These are phyloP conservation scores for Drosophila monieri DNA, from an alignment of 2,888 invertebrate genomes.

Conservation along the genomic window DNA sequence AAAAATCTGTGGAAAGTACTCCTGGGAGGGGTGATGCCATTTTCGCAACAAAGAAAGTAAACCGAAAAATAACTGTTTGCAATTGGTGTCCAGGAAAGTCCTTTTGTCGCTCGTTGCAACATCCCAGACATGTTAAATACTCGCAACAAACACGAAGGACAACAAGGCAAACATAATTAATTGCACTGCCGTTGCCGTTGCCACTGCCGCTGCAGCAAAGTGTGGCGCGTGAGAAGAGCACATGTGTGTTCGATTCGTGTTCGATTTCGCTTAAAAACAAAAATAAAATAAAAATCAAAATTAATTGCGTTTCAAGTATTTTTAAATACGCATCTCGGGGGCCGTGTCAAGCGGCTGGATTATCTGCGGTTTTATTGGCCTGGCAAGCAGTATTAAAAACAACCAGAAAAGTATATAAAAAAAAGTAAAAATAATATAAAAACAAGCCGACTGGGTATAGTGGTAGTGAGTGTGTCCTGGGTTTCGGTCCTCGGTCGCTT, in stretches of 20 bases:
- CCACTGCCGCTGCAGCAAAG: conserved; percentile 19
- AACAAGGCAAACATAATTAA: conserved; percentile 72
- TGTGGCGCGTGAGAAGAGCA: conserved; percentile 20
- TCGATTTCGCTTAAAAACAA: conserved; percentile 3
- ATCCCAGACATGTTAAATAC: conserved; percentile 53
- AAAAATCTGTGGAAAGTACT: conserved; percentile 7
- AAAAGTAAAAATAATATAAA: background rate
- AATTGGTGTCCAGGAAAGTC: background rate
- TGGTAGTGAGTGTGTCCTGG: conserved; percentile 27
- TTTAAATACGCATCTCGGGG: conserved; percentile 65
- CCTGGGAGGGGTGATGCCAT: conserved; percentile 10
- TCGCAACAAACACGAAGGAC: conserved; percentile 48
- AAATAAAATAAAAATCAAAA: conserved; percentile 58
- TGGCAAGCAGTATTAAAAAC: conserved; percentile 47
- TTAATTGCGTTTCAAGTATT: conserved; percentile 74
- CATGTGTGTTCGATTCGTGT: conserved; percentile 23
- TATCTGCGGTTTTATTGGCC: conserved; percentile 60
- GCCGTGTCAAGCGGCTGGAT: conserved; percentile 31
- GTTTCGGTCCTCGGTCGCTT: conserved; percentile 25
- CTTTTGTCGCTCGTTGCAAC: conserved; percentile 1
- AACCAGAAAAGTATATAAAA: conserved; percentile 29
- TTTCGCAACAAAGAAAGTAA: conserved; percentile 4
- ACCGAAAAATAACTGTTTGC: conserved; percentile 4
- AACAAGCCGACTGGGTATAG: conserved; percentile 7
- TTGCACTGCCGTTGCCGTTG: conserved; percentile 27